phyloP scores from a whole-genome alignment of 1,140 invertebrate species.

The Octopus sinensis region DNA sequence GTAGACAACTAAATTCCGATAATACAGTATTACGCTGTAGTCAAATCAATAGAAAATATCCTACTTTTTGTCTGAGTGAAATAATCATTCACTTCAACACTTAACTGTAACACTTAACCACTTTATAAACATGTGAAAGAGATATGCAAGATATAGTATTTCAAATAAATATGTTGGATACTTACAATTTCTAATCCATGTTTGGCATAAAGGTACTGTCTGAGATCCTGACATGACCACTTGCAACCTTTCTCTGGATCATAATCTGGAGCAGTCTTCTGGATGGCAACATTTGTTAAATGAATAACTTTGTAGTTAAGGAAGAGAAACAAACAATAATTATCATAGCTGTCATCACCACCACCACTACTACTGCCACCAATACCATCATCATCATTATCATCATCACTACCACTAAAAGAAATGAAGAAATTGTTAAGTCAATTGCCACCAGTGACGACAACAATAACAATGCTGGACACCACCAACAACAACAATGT shows the following conservation, averaged over 20 bases:
- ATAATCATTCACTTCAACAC: neutral
- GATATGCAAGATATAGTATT: neutral
- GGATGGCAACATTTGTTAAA: slow-evolving; percentile 61
- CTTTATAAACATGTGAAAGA: neutral
- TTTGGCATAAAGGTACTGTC: slow-evolving; percentile 55
- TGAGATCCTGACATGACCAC: slow-evolving; percentile 58
- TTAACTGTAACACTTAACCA: neutral
- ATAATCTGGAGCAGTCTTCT: slow-evolving; percentile 61
- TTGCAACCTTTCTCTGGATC: slow-evolving; percentile 62
- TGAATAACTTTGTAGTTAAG: slow-evolving; percentile 54
- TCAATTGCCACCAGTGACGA: too few species aligned
- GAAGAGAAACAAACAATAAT: too few species aligned
- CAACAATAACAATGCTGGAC: too few species aligned
- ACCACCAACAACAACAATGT: too few species aligned
- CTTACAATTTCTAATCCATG: slow-evolving; percentile 56
- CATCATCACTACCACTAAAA: too few species aligned
- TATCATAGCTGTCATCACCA: too few species aligned
- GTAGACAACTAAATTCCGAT: too few species aligned
- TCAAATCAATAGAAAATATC: too few species aligned
- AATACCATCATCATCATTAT: too few species aligned
- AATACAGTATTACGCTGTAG: too few species aligned
- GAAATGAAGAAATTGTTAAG: too few species aligned
- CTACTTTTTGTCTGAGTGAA: neutral
- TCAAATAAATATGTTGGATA: slow-evolving; percentile 8
- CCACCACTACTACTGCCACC: too few species aligned